A percentile compares a stretch with the other conserved stretches of the same genome.
Evolutionary conservation across 2,797 vertebrate species (phyloP).

Genomic region (Cirrhinus molitorella): DNA sequence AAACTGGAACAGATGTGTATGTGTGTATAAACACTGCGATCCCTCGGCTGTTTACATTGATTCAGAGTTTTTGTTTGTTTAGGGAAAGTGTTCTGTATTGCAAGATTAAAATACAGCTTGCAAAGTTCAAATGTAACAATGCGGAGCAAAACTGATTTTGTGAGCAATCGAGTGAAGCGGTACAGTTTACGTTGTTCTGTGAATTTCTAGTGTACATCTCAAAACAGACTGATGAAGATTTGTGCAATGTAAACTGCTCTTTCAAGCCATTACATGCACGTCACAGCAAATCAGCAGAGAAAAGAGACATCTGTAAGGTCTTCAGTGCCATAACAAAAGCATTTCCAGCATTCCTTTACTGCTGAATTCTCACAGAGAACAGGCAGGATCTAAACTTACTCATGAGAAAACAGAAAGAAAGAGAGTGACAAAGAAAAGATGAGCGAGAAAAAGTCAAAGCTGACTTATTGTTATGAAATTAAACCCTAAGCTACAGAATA

Average conservation of each 20-base stretch:
- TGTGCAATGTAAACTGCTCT: conserved; percentile 22
- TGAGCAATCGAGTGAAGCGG: not conserved
- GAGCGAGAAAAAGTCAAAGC: no score
- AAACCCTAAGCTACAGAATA: not conserved
- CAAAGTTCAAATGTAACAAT: not conserved
- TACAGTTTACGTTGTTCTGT: not conserved
- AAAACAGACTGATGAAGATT: conserved; percentile 11
- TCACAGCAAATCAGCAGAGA: conserved; percentile 10
- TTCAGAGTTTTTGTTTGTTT: conserved; percentile 1
- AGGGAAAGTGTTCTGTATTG: not conserved
- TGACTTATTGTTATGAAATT: no score
- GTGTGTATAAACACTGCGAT: not conserved
- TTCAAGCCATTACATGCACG: conserved; percentile 15
- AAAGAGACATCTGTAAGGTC: conserved; percentile 3
- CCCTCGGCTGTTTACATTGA: not conserved
- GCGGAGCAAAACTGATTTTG: not conserved
- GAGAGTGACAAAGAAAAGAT: not conserved
- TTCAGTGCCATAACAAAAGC: not conserved
- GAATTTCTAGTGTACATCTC: not conserved
- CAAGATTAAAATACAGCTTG: not conserved
- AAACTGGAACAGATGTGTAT: conserved; percentile 27
- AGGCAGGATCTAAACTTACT: not conserved
- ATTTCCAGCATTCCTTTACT: not conserved
- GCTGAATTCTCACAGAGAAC: not conserved
- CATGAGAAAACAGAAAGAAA: not conserved